Evolutionary conservation across 2,888 invertebrate genomes (phyloP).

Genomic region (Drosophila mettleri): DNA sequence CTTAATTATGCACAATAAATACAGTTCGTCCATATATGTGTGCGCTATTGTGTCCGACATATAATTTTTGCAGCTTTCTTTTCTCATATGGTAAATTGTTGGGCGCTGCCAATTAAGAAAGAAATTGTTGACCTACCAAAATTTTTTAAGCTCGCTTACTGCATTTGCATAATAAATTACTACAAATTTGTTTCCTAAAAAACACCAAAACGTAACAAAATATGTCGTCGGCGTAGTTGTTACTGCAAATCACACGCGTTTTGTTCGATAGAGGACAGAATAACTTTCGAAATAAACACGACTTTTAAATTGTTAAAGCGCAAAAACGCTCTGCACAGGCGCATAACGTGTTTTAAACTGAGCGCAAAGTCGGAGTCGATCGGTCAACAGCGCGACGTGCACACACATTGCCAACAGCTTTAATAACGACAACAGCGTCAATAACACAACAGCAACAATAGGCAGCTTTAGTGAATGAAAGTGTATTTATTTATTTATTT

Average conservation of each 20-base stretch:
- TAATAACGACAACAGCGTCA: slow-evolving; percentile 21
- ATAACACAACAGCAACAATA: slow-evolving; percentile 58
- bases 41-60: slow-evolving; percentile 18
- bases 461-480: slow-evolving; percentile 73
- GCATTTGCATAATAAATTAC: slow-evolving; percentile 73
- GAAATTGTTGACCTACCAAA: slow-evolving; percentile 73
- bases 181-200: slow-evolving; percentile 45
- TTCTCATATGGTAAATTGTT: slow-evolving; percentile 69
- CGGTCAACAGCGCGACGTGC: slow-evolving; percentile 57
- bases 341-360: slow-evolving; percentile 77
- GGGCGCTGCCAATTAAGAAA: slow-evolving; percentile 74
- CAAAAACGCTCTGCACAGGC: slow-evolving; percentile 76
- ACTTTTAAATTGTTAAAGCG: slow-evolving; percentile 51
- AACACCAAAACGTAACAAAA: slow-evolving; percentile 41
- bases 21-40: slow-evolving; percentile 40
- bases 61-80: slow-evolving; percentile 64
- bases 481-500: too few species aligned
- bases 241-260: slow-evolving; percentile 54
- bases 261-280: slow-evolving; percentile 44
- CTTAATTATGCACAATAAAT: slow-evolving; percentile 68
- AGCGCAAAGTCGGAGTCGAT: slow-evolving; percentile 53
- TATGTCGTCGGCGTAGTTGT: slow-evolving; percentile 40
- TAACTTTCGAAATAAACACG: slow-evolving; percentile 66
- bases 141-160: slow-evolving; percentile 43
- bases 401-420: slow-evolving; percentile 29